Evolutionary conservation across 2,888 invertebrate species (phyloP).

Genomic region (Rotaria socialis): DNA sequence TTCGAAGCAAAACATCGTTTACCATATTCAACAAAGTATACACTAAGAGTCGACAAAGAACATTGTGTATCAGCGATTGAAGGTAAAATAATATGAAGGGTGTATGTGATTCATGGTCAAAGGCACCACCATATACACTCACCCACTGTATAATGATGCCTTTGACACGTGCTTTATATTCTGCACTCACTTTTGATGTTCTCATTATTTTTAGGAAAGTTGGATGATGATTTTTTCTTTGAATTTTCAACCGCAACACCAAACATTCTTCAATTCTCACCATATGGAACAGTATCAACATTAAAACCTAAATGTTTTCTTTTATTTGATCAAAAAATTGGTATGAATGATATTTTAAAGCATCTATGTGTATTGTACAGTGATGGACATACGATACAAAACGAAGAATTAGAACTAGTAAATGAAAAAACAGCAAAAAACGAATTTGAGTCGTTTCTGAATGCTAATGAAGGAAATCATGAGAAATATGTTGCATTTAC

Average conservation of each 20-base stretch:
- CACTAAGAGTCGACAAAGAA: neutral
- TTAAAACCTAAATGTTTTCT: conserved; percentile 3
- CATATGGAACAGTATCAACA: conserved; percentile 3
- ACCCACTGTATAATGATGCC: neutral
- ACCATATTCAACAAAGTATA: conserved; percentile 26
- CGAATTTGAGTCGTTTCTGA: neutral
- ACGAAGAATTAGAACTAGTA: neutral
- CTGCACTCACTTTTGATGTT: neutral
- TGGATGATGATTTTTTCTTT: neutral
- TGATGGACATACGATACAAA: neutral
- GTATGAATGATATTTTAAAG: neutral
- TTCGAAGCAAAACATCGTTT: conserved; percentile 33
- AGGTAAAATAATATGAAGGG: neutral
- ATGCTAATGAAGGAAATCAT: conserved; percentile 5
- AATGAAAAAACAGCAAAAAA: conserved; percentile 1
- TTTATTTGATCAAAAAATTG: conserved; percentile 32
- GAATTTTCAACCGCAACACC: conserved; percentile 11
- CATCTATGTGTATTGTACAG: neutral
- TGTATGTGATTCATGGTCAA: no score
- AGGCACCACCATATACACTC: no score
- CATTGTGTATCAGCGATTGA: conserved; percentile 18
- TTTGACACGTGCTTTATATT: neutral
- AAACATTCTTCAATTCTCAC: neutral
- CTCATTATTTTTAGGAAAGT: neutral
- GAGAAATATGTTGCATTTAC: conserved; percentile 35